phyloP scores from a whole-genome alignment of 2,888 invertebrate genomes.

The Synanthedon formicaeformis region DNA sequence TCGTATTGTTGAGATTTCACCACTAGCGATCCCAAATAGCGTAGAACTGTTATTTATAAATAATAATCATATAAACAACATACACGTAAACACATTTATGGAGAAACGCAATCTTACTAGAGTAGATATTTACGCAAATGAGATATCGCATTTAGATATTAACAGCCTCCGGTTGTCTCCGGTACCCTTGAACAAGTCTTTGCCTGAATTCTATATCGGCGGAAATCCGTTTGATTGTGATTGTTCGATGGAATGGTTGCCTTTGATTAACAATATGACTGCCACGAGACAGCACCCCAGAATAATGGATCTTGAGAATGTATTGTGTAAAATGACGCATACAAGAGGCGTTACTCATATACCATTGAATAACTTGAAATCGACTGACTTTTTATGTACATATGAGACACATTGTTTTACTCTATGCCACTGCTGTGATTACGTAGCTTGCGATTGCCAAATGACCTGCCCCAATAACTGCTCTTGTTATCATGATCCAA shows the following conservation, averaged over 20 bases:
- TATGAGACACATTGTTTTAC: slow-evolving; percentile 95
- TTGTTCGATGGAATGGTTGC: slow-evolving; percentile 96
- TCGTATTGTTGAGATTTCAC: slow-evolving; percentile 82
- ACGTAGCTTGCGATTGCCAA: slow-evolving; percentile 95
- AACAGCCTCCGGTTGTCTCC: slow-evolving; percentile 83
- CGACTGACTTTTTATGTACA: slow-evolving; percentile 89
- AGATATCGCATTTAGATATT: slow-evolving; percentile 84
- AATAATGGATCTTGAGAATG: slow-evolving; percentile 89
- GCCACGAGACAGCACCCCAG: slow-evolving; percentile 85
- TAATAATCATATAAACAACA: slow-evolving; percentile 86
- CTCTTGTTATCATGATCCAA: slow-evolving; percentile 93
- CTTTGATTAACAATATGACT: slow-evolving; percentile 88
- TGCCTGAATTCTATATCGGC: slow-evolving; percentile 91
- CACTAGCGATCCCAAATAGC: slow-evolving; percentile 87
- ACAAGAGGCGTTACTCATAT: slow-evolving; percentile 83
- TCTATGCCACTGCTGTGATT: slow-evolving; percentile 94
- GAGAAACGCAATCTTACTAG: slow-evolving; percentile 86
- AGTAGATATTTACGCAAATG: slow-evolving; percentile 92
- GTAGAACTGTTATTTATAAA: slow-evolving; percentile 89
- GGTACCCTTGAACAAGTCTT: slow-evolving; percentile 77
- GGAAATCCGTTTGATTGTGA: slow-evolving; percentile 95
- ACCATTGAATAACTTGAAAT: slow-evolving; percentile 78
- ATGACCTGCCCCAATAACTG: slow-evolving; percentile 96
- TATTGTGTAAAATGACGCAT: slow-evolving; percentile 88
- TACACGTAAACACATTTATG: slow-evolving; percentile 87